Conservation (phyloP, 2,113 vertebrate species). For the Muscicapa adusta region DNA sequence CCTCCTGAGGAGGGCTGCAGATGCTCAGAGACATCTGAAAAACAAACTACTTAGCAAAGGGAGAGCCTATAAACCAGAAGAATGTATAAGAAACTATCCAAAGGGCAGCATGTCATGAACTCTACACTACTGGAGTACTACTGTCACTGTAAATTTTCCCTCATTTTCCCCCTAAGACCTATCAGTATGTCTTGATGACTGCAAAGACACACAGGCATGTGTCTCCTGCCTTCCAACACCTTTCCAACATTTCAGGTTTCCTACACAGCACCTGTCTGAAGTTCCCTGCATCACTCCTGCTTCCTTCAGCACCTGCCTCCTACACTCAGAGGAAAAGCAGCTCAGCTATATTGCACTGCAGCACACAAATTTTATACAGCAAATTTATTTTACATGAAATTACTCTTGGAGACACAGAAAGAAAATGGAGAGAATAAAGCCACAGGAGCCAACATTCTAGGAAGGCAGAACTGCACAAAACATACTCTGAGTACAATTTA, state of each 20-base stretch:
- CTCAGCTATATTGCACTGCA: neutral
- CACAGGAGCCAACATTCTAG: neutral
- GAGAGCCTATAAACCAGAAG: neutral
- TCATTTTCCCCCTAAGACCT: neutral
- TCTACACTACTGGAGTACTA: neutral
- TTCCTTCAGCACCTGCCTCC: neutral
- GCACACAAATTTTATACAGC: neutral
- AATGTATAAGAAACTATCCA: neutral
- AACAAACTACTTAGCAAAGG: neutral
- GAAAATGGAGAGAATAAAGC: neutral
- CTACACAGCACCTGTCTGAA: neutral
- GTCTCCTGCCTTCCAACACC: neutral
- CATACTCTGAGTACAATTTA: neutral
- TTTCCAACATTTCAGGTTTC: neutral
- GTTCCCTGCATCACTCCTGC: neutral
- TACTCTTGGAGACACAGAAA: neutral
- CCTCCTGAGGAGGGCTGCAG: neutral
- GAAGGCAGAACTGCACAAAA: neutral
- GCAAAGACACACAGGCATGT: neutral
- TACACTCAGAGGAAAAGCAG: neutral
- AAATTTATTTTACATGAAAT: neutral
- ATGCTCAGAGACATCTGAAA: neutral
- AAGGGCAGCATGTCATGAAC: neutral
- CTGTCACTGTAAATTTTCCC: neutral
- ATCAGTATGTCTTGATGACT: neutral